Evolutionary conservation across 2,888 invertebrate genomes (phyloP).

Genomic region (Bimastos eiseni): DNA sequence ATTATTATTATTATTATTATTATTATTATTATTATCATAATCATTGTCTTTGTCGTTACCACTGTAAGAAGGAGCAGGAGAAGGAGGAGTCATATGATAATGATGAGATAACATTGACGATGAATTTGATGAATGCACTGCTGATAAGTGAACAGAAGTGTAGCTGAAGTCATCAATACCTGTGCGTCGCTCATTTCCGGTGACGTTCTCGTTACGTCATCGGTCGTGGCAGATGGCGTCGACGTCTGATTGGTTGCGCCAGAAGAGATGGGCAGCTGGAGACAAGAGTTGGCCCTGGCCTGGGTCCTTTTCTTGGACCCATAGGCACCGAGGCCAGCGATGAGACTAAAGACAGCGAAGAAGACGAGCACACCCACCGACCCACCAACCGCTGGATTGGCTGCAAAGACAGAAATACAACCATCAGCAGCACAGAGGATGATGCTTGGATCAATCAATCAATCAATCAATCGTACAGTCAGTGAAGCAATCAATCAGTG

Average conservation of each 20-base stretch:
- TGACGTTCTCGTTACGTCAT: neutral
- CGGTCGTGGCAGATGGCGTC: neutral
- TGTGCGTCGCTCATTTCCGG: neutral
- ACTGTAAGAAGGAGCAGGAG: neutral
- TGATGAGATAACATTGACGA: too few species aligned
- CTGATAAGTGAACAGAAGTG: too few species aligned
- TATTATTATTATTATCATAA: too few species aligned
- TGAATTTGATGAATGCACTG: too few species aligned
- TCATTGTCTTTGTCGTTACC: neutral
- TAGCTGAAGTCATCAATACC: neutral
- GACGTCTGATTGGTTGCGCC: neutral
- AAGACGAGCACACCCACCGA: constrained; percentile 1
- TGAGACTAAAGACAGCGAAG: constrained; percentile 1
- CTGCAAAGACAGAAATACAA: neutral
- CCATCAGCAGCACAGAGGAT: too few species aligned
- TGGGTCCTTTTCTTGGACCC: neutral
- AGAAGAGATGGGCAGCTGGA: neutral
- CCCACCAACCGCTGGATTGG: neutral
- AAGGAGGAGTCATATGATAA: too few species aligned
- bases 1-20: neutral
- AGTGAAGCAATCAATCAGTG: too few species aligned
- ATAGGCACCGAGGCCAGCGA: constrained; percentile 7
- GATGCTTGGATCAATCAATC: too few species aligned
- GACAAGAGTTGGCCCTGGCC: neutral
- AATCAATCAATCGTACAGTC: too few species aligned